Evolutionary conservation across 2,113 vertebrate genomes (phyloP).

Genomic region (Baryphthengus martii): DNA sequence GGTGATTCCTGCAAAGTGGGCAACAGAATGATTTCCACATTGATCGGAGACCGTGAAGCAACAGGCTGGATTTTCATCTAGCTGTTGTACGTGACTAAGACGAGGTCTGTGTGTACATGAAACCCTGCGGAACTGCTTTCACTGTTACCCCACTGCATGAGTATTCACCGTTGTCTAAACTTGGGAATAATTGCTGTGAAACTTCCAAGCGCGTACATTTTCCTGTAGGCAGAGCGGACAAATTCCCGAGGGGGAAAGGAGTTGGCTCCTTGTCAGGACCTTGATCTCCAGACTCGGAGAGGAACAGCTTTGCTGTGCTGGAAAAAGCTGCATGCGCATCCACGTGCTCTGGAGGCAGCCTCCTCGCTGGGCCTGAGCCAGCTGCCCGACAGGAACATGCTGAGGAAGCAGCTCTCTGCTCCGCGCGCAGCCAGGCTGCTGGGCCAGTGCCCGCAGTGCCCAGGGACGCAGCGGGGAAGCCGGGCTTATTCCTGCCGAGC

Average conservation of each 20-base stretch:
- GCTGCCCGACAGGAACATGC: neutral
- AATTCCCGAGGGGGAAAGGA: neutral
- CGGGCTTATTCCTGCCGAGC: neutral
- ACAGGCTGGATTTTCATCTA: neutral
- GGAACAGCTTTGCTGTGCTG: neutral
- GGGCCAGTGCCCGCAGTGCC: neutral
- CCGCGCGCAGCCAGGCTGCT: neutral
- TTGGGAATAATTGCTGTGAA: slow-evolving; percentile 11
- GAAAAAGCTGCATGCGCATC: neutral
- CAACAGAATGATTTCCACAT: neutral
- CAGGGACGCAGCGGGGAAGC: neutral
- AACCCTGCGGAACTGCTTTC: neutral
- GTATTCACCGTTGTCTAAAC: neutral
- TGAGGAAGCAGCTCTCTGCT: slow-evolving; percentile 30
- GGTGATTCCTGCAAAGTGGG: neutral
- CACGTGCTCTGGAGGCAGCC: slow-evolving; percentile 28
- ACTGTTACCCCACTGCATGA: neutral
- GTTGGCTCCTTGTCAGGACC: neutral
- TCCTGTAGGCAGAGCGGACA: neutral
- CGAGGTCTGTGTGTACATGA: neutral
- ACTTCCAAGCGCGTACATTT: neutral
- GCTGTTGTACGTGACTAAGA: neutral
- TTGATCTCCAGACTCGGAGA: neutral
- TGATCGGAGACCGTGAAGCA: neutral
- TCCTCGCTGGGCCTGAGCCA: neutral